Percentiles rank a stretch among this genome's conserved stretches.
Conservation (phyloP, 2,888 invertebrate species). For the Gryllus longicercus region DNA sequence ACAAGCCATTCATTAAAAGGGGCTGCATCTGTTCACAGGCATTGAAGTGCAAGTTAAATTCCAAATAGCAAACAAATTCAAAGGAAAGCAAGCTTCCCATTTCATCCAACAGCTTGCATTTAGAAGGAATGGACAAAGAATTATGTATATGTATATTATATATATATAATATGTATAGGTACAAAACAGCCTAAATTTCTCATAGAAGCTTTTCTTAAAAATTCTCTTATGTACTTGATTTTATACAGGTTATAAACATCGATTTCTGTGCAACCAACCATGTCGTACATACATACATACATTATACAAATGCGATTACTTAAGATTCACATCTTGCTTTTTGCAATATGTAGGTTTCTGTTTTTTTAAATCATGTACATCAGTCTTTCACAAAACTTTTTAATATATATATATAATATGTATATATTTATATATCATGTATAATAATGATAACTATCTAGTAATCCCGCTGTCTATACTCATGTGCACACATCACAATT, state of each 20-base stretch:
- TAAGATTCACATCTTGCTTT: slow-evolving; percentile 32
- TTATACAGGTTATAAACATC: neutral
- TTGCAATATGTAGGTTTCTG: slow-evolving; percentile 34
- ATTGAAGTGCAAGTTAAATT: neutral
- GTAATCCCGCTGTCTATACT: slow-evolving; percentile 19
- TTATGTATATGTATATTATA: neutral
- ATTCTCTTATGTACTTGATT: slow-evolving; percentile 18
- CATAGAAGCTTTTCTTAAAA: slow-evolving; percentile 21
- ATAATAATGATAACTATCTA: slow-evolving; percentile 25
- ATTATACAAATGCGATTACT: slow-evolving; percentile 36
- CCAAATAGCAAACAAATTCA: neutral
- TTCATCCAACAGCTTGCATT: slow-evolving; percentile 19
- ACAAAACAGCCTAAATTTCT: slow-evolving; percentile 18
- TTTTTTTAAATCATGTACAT: slow-evolving; percentile 38
- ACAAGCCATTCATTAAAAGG: slow-evolving; percentile 17
- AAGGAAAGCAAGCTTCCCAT: neutral
- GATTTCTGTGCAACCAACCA: slow-evolving; percentile 17
- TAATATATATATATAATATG: slow-evolving; percentile 33
- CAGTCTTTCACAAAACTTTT: slow-evolving; percentile 39
- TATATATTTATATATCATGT: slow-evolving; percentile 30
- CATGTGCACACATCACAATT: slow-evolving; percentile 19
- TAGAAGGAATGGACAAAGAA: slow-evolving; percentile 10
- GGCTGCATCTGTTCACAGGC: neutral
- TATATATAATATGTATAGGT: slow-evolving; percentile 18
- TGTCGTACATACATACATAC: slow-evolving; percentile 31